These are phyloP conservation scores for Cataglyphis rosenhaueri DNA, from an alignment of 2,888 invertebrate species.

Conservation along the genomic window DNA sequence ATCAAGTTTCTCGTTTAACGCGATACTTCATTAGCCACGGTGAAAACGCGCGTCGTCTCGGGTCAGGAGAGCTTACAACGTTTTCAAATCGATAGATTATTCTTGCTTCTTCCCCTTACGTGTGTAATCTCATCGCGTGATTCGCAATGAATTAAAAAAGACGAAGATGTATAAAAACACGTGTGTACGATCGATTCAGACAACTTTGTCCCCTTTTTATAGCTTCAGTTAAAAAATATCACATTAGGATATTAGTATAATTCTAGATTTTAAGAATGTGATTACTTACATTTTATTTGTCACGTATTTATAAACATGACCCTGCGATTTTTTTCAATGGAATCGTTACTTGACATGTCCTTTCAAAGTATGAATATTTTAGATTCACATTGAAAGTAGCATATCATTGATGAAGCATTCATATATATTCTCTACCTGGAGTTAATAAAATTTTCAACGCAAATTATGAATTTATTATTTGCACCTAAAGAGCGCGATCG, in stretches of 20 bases:
- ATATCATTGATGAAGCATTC: background rate
- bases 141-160: slow-evolving; percentile 8
- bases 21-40: slow-evolving; percentile 83
- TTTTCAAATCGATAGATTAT: slow-evolving; percentile 60
- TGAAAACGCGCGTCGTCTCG: slow-evolving; percentile 68
- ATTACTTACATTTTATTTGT: background rate
- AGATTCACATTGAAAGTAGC: background rate
- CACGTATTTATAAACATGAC: background rate
- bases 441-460: background rate
- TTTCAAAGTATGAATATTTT: background rate
- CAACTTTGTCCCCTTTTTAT: background rate
- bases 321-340: background rate
- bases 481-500: background rate
- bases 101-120: slow-evolving; percentile 52
- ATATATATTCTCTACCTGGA: background rate
- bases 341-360: background rate
- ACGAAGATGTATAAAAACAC: background rate
- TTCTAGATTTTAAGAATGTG: background rate
- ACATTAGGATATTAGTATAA: background rate
- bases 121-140: background rate
- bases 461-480: background rate
- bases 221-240: background rate
- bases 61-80: slow-evolving; percentile 60
- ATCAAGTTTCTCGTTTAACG: slow-evolving; percentile 81
- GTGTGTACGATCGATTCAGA: background rate